phyloP scores from a whole-genome alignment of 2,888 invertebrate species.

The Fragum fragum region DNA sequence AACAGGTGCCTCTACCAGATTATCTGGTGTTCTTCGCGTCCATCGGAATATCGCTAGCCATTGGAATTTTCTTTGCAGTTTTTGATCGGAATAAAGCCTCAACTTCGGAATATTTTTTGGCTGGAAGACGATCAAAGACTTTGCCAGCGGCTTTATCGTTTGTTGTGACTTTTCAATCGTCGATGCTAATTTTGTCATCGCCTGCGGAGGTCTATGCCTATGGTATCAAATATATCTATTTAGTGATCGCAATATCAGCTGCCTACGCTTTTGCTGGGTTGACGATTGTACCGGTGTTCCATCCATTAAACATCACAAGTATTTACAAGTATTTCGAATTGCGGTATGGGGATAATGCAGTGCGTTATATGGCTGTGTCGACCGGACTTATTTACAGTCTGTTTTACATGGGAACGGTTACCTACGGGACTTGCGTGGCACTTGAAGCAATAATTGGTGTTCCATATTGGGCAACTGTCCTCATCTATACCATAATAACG shows the following conservation, averaged over 20 bases:
- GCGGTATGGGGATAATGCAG: slow-evolving; percentile 41
- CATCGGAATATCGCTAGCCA: slow-evolving; percentile 35
- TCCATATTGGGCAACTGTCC: slow-evolving; percentile 46
- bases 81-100: slow-evolving; percentile 27
- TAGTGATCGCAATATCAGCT: slow-evolving; percentile 5
- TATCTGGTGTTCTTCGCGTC: slow-evolving; percentile 43
- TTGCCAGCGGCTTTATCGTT: slow-evolving; percentile 51
- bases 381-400: slow-evolving; percentile 33
- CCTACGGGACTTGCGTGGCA: slow-evolving; percentile 44
- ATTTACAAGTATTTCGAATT: slow-evolving; percentile 41
- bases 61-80: slow-evolving; percentile 47
- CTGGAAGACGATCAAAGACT: slow-evolving; percentile 14
- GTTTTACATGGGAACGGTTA: slow-evolving; percentile 53
- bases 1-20: slow-evolving; percentile 24
- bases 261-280: slow-evolving; percentile 35
- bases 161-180: slow-evolving; percentile 57
- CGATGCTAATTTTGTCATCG: slow-evolving; percentile 40
- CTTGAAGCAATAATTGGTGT: slow-evolving; percentile 34
- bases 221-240: slow-evolving; percentile 24
- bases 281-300: slow-evolving; percentile 41
- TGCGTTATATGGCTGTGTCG: slow-evolving; percentile 33
- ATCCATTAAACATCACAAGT: slow-evolving; percentile 41
- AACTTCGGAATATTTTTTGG: slow-evolving; percentile 46
- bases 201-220: slow-evolving; percentile 46
- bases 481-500: slow-evolving; percentile 39